Percentiles rank a stretch among this genome's conserved stretches.
Conservation (phyloP, 2,797 vertebrate genomes). For the Alca torda region DNA sequence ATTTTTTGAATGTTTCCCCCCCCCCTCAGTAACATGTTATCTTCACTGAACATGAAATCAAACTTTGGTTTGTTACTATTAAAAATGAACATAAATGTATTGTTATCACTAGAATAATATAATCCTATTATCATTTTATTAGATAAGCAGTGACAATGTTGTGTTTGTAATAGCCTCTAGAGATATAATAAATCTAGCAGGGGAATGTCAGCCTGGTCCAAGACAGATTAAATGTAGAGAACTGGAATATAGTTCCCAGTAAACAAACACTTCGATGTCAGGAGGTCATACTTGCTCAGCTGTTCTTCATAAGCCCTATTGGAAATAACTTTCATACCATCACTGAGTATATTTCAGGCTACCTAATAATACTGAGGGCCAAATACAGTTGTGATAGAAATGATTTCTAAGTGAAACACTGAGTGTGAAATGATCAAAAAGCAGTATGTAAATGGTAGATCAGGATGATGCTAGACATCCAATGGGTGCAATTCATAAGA, state of each 20-base stretch:
- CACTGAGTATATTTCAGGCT: slow-evolving; percentile 41
- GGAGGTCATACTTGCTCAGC: slow-evolving; percentile 53
- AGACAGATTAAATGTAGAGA: slow-evolving; percentile 61
- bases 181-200: slow-evolving; percentile 41
- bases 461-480: neutral
- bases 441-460: neutral
- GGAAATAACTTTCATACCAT: slow-evolving; percentile 68
- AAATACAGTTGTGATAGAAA: slow-evolving; percentile 19
- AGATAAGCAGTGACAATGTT: slow-evolving; percentile 54
- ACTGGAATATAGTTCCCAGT: slow-evolving; percentile 64
- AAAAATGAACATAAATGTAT: slow-evolving; percentile 24
- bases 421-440: slow-evolving; percentile 32
- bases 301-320: slow-evolving; percentile 62
- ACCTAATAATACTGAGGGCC: slow-evolving; percentile 16
- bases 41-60: neutral
- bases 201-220: slow-evolving; percentile 53
- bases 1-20: neutral
- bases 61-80: neutral
- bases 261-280: slow-evolving; percentile 66
- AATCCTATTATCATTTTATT: slow-evolving; percentile 53
- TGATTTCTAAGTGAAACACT: slow-evolving; percentile 6
- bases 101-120: neutral
- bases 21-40: neutral
- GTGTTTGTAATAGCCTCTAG: slow-evolving; percentile 33
- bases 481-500: neutral